Percentiles rank a stretch among this genome's conserved stretches.
Conservation (phyloP, 2,797 vertebrate genomes). For the Anguilla obscura region DNA sequence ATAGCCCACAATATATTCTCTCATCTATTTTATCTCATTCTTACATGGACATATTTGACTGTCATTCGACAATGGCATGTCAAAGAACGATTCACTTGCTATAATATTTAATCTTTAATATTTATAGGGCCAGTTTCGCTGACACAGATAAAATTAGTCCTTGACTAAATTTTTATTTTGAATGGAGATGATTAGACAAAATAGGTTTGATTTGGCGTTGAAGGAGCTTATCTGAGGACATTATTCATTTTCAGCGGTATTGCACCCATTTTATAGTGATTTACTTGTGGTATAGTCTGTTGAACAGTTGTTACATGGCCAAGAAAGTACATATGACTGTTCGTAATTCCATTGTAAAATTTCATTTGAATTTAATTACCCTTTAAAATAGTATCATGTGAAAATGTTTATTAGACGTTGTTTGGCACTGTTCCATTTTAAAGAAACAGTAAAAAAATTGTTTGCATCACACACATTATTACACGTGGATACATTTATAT, state of each 20-base stretch:
- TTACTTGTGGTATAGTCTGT: neutral
- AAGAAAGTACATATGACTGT: neutral
- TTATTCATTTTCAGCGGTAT: neutral
- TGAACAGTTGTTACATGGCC: neutral
- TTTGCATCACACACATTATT: conserved; percentile 15
- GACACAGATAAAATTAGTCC: too few relatives aligned
- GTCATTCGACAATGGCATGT: too few relatives aligned
- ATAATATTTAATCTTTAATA: neutral
- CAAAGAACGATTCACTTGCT: neutral
- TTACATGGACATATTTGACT: neutral
- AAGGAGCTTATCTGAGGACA: neutral
- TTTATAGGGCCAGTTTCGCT: neutral
- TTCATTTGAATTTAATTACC: neutral
- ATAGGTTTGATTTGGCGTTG: neutral
- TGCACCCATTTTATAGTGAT: neutral
- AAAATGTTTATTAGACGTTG: neutral
- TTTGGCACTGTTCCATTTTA: neutral
- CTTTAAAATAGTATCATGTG: neutral
- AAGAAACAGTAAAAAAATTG: neutral
- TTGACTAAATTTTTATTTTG: too few relatives aligned
- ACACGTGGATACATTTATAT: conserved; percentile 33
- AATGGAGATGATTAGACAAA: neutral
- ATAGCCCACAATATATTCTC: neutral
- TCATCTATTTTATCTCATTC: neutral
- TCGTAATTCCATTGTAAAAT: neutral